Conservation (phyloP, 2,888 invertebrate species). For the Schrankia costaestrigalis region DNA sequence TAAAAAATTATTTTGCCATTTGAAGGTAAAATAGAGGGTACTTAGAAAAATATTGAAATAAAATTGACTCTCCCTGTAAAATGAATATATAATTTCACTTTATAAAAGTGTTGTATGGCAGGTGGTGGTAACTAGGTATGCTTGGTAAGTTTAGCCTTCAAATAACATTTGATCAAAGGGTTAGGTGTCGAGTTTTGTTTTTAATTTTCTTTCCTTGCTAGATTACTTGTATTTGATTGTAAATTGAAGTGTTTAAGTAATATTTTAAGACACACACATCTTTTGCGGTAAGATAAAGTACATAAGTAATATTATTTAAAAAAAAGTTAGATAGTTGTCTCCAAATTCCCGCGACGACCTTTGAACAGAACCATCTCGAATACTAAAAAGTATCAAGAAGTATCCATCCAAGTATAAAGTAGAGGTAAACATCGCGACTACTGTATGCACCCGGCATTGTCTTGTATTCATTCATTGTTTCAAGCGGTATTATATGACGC, state of each 20-base stretch:
- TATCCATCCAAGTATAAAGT: not conserved
- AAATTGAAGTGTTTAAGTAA: not conserved
- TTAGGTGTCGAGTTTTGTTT: no score
- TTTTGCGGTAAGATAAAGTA: not conserved
- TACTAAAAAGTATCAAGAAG: constrained; percentile 8
- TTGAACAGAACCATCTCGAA: not conserved
- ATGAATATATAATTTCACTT: no score
- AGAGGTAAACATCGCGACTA: constrained; percentile 17
- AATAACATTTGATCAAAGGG: no score
- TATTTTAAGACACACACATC: not conserved
- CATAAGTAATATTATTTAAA: not conserved
- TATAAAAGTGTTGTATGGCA: no score
- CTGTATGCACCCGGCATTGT: constrained; percentile 34
- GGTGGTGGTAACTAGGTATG: no score
- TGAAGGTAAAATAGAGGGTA: no score
- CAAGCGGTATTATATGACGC: constrained; percentile 16
- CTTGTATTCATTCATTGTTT: constrained; percentile 55
- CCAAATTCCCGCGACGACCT: not conserved
- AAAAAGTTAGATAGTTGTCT: not conserved
- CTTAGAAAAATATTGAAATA: no score
- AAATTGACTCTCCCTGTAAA: no score
- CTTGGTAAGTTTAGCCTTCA: no score
- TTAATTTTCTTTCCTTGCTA: no score
- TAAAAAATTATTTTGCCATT: no score
- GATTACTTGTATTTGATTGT: not conserved